Evolutionary conservation across 2,888 invertebrate genomes (phyloP).

Genomic region (Ceratothoa steindachneri): DNA sequence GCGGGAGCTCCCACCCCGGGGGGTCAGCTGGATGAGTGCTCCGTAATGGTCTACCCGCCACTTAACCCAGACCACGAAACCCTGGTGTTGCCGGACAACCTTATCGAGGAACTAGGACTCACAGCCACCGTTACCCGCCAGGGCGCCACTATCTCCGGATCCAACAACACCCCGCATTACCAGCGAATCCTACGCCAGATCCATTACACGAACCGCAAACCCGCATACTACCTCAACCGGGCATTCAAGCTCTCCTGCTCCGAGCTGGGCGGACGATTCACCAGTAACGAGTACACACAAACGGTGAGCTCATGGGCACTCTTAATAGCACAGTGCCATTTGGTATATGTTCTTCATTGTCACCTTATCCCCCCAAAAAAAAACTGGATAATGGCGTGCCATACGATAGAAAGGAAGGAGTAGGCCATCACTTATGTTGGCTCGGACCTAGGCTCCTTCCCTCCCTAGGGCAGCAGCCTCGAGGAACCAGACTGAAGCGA

Average conservation of each 20-base stretch:
- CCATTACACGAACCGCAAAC: conserved; percentile 91
- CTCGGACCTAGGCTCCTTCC: no score
- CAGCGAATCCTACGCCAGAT: conserved; percentile 62
- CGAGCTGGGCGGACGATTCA: conserved; percentile 85
- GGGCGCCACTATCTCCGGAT: conserved; percentile 74
- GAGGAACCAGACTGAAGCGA: no score
- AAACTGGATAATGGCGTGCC: no score
- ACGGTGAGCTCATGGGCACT: conserved; percentile 63
- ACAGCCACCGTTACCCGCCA: conserved; percentile 84
- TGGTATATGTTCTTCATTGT: no score
- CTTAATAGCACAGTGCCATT: no score
- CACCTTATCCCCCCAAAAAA: no score
- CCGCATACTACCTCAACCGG: conserved; percentile 89
- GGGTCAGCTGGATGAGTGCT: conserved; percentile 79
- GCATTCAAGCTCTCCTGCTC: conserved; percentile 94
- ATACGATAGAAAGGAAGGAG: no score
- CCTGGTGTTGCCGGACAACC: conserved; percentile 69
- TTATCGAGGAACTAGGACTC: conserved; percentile 70
- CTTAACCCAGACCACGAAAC: conserved; percentile 94
- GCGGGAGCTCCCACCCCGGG: conserved; percentile 47
- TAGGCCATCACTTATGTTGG: no score
- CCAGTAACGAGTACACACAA: conserved; percentile 91
- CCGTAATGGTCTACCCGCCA: conserved; percentile 88
- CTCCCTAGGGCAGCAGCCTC: no score
- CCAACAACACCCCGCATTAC: conserved; percentile 73